Conservation (phyloP, 2,888 invertebrate genomes). For the Campopleginae sp. region DNA sequence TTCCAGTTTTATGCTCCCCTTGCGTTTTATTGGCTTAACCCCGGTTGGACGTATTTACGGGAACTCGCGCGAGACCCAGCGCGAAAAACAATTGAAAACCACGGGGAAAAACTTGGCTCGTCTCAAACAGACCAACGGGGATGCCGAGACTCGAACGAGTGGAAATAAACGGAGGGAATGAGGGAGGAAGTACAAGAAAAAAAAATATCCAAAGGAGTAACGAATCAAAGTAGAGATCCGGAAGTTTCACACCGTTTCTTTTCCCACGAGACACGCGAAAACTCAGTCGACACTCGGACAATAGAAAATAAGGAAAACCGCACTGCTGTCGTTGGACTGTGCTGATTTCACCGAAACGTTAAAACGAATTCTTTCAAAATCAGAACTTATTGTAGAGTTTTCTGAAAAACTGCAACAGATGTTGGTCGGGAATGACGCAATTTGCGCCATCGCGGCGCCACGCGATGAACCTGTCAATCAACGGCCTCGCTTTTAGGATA, state of each 20-base stretch:
- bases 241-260: constrained; percentile 71
- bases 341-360: constrained; percentile 1
- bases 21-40: constrained; percentile 76
- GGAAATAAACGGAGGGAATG: not conserved
- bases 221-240: constrained; percentile 53
- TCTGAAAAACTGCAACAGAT: not conserved
- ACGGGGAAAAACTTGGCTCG: constrained; percentile 75
- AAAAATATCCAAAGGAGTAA: constrained; percentile 13
- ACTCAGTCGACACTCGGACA: constrained; percentile 72
- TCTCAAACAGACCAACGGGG: constrained; percentile 70
- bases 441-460: no score
- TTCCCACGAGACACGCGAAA: constrained; percentile 54
- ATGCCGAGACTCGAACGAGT: constrained; percentile 30
- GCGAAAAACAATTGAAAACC: constrained; percentile 76
- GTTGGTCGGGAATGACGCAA: no score
- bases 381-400: not conserved
- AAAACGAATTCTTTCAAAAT: not conserved
- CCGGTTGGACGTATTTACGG: constrained; percentile 53
- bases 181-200: not conserved
- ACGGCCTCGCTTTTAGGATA: no score
- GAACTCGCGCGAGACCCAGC: constrained; percentile 38
- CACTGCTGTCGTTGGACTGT: constrained; percentile 46
- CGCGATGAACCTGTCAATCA: no score
- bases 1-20: constrained; percentile 73
- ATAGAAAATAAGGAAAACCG: constrained; percentile 70